Evolutionary conservation across 2,888 invertebrate genomes (phyloP), one percentile per base, ranked within the genome.

Genomic region (Aporophyla lueneburgensis): DNA sequence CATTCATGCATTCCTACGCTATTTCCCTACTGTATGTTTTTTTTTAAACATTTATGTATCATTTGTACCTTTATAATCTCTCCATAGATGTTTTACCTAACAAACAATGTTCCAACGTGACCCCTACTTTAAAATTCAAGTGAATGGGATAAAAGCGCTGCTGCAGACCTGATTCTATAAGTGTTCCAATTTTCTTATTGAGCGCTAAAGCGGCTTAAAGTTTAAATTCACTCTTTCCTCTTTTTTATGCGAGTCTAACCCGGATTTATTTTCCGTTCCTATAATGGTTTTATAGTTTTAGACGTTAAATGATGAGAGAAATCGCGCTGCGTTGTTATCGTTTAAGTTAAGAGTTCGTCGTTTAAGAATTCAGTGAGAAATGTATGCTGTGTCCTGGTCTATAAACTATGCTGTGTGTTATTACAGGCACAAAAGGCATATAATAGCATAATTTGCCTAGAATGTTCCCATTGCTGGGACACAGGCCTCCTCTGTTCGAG

Each of bases 131-230:
- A 51, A 76, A 61, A 72, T 70, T 82, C 66, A 76, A 85, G n/a
- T 71, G n/a, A n/a, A 56, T 49, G 16, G 62, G 16, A 63, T 80
- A 84, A 85, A 74, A 81, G 56, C 77, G 67, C 85, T 85, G 53
- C 76, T 53, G 81, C 69, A 40, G 27, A 59, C 70, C 78, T 77
- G 71, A 85, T 81, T 76, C 82, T 67, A 49, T 76, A 82, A 83
- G 83, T 85, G 83, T 78, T 62, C 63, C 69, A 78, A 83, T 82
- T 82, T 85, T 59, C 78, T 82, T 82, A 82, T 83, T 70, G 86
- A 83, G 82, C 85, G 73, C 83, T 81, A 68, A 77, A 85, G 82
- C 83, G 70, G 82, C 67, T 83, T 83, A 61, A 59, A 81, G 72
- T 73, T 85, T 58, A 71, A 85, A 85, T 83, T 73, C 71, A 65